phyloP scores from a whole-genome alignment of 1,140 invertebrate species.

The Globodera ellingtonae region DNA sequence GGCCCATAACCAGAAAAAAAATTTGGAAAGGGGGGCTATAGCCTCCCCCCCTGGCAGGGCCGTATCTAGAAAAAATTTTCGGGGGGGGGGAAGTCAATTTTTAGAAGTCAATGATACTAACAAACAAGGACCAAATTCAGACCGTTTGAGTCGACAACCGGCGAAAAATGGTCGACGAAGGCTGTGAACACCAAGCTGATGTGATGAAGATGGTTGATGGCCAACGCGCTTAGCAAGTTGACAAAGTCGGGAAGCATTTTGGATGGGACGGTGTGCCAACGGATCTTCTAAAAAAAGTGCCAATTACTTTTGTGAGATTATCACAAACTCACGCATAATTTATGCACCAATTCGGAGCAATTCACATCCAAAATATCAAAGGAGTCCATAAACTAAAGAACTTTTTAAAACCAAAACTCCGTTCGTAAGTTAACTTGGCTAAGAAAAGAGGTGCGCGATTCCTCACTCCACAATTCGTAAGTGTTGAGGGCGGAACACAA shows the following conservation, averaged over 20 bases:
- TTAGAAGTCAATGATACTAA: no score
- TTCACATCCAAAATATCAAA: slow-evolving; percentile 5
- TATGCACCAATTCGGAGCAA: slow-evolving; percentile 5
- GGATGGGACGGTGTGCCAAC: slow-evolving; percentile 26
- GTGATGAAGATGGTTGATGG: slow-evolving; percentile 29
- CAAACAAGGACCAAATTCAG: background rate
- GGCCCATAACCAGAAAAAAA: no score
- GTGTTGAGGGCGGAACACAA: background rate
- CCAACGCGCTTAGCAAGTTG: slow-evolving; percentile 28
- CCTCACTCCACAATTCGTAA: slow-evolving; percentile 9
- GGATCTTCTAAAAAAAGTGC: slow-evolving; percentile 18
- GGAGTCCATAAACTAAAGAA: slow-evolving; percentile 6
- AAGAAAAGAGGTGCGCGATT: background rate
- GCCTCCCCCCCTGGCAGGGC: no score
- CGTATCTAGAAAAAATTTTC: no score
- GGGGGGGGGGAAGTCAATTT: no score
- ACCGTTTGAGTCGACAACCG: background rate
- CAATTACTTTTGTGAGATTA: background rate
- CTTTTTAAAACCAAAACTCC: background rate
- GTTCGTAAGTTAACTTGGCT: background rate
- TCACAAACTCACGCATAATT: slow-evolving; percentile 16
- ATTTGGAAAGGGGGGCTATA: no score
- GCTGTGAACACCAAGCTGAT: slow-evolving; percentile 20
- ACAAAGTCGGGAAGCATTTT: slow-evolving; percentile 26
- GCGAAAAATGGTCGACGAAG: slow-evolving; percentile 27